Conservation (phyloP, 2,888 invertebrate species). For the Ashinkailepas kermadecensis region DNA sequence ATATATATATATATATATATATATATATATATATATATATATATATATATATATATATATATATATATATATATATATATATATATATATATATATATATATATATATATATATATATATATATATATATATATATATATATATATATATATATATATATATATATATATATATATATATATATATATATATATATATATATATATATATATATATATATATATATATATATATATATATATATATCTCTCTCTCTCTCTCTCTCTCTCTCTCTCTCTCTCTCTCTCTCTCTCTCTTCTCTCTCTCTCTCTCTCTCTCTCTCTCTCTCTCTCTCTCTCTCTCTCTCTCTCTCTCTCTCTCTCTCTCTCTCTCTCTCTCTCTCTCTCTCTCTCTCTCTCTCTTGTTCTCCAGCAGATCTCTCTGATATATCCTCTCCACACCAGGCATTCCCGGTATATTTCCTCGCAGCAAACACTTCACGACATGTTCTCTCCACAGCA, state of each 20-base stretch:
- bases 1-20: no score
- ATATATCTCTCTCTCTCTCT: not conserved
- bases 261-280: not conserved
- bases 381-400: no score
- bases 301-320: not conserved
- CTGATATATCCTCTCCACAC: no score
- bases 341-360: no score
- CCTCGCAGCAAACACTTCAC: no score
- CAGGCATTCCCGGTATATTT: no score
- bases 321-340: not conserved
- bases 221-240: conserved; percentile 15
- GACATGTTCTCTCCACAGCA: no score
- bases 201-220: conserved; percentile 22
- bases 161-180: conserved; percentile 10
- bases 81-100: conserved; percentile 25
- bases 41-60: no score
- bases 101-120: conserved; percentile 23
- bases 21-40: no score
- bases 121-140: conserved; percentile 17
- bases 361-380: no score
- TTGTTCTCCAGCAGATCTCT: no score
- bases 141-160: conserved; percentile 5
- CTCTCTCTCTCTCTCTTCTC: not conserved
- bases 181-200: conserved; percentile 23
- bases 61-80: conserved; percentile 24